These are phyloP conservation scores for Physella acuta DNA, from an alignment of 1,140 invertebrate species.

Conservation along the genomic window DNA sequence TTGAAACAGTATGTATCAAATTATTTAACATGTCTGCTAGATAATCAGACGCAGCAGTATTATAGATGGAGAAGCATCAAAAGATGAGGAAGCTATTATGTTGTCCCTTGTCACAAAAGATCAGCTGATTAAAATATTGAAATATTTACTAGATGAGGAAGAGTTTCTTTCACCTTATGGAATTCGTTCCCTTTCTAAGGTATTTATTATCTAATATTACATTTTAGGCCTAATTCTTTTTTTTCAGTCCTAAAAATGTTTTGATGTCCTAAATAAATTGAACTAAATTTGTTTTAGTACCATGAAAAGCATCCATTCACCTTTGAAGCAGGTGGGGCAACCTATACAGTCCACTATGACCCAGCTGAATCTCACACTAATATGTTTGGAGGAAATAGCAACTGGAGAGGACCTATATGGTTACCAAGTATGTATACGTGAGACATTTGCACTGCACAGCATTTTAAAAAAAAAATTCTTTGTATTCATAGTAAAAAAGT, in stretches of 20 bases:
- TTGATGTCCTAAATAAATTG: neutral
- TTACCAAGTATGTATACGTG: constrained; percentile 53
- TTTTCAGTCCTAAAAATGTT: neutral
- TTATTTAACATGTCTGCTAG: too few relatives aligned
- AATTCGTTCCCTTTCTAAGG: constrained; percentile 61
- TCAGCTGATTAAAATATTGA: constrained; percentile 50
- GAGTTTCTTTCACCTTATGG: constrained; percentile 61
- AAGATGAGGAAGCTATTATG: constrained; percentile 37
- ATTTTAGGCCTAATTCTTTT: neutral
- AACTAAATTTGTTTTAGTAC: constrained; percentile 28
- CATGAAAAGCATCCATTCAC: constrained; percentile 49
- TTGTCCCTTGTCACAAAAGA: constrained; percentile 54
- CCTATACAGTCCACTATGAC: constrained; percentile 52
- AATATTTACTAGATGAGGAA: constrained; percentile 57
- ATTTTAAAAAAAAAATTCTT: too few relatives aligned
- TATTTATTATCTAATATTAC: constrained; percentile 18
- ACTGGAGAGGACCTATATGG: constrained; percentile 63
- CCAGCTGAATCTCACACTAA: constrained; percentile 58
- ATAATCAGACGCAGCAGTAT: constrained; percentile 51
- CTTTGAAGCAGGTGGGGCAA: constrained; percentile 37
- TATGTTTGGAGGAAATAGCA: constrained; percentile 63
- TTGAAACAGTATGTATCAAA: too few relatives aligned
- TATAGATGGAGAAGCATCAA: constrained; percentile 33
- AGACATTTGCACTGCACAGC: neutral
- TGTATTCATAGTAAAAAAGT: too few relatives aligned